Base-by-base conservation (phyloP, 64 coral and sea anemone species). In the Montipora sp. region DNA sequence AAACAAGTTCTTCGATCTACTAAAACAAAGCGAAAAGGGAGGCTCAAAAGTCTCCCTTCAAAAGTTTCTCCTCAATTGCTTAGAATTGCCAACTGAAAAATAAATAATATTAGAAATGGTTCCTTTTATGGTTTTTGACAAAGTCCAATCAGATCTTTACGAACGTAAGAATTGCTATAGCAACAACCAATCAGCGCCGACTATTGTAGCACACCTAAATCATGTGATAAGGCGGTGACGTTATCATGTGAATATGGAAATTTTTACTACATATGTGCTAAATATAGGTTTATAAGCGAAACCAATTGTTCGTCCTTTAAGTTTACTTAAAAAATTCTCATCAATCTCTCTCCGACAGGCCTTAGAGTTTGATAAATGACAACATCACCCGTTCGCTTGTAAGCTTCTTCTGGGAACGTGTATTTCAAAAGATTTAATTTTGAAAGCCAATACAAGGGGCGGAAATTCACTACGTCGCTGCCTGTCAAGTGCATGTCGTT, bases 141-240 rank as follows among this genome's bases (percentile, higher is more conserved):
- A 15, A 50, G 88, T 48, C 88, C 92, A 89, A 88, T 97, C 92
- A 97, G 45, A 83, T 78, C 45, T 74, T 18, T 60, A 43, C 16
- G 55, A n/a, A 92, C 93, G 90, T 89, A 74, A 88, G 20, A 48
- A 80, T 82, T 87, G 51, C 48, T 78, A 75, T 84, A 81, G 92
- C 92, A 77, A 97, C 92, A 97, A 70, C 95, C 92, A 97, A 97
- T 97, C 88, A 94, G 43, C 79, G 3, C 15, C 27, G 46, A 51
- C 5, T 4, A 22, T 16, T 48, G 83, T 14, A 75, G 46, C 92
- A 97, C 95, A 84, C 95, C 95, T 87, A 61, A 48, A 85, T 85
- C 82, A 85, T 85, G 82, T 85, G 82, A 85, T 22, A 49, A 36
- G 65, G 6, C 10, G 16, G 47, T 85, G 82, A 85, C 82, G 82